These are phyloP conservation scores for Achlya flavicornis DNA, from an alignment of 2,888 invertebrate species.

Conservation along the genomic window DNA sequence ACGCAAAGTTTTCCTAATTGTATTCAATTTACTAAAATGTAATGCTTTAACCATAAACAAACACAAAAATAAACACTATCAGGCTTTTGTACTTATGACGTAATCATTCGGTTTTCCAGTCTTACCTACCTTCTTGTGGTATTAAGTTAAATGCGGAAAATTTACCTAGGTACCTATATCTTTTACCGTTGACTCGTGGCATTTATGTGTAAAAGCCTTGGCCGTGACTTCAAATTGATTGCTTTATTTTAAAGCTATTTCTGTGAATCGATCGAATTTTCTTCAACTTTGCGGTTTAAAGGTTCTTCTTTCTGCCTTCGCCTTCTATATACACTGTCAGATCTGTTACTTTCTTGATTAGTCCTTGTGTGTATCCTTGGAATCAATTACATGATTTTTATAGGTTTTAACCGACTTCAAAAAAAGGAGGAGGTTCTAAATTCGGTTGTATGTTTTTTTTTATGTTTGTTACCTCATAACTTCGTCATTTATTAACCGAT, in stretches of 20 bases:
- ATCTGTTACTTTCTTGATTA: no score
- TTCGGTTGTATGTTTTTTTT: no score
- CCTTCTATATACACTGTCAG: no score
- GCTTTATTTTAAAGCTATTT: background rate
- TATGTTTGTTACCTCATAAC: no score
- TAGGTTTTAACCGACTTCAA: no score
- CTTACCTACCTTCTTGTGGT: background rate
- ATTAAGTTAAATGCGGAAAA: background rate
- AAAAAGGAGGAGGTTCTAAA: no score
- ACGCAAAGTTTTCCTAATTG: background rate
- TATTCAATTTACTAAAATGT: background rate
- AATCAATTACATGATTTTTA: no score
- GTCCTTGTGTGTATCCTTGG: no score
- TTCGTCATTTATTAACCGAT: no score
- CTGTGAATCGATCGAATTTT: background rate
- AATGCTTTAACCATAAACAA: background rate
- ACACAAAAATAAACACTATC: background rate
- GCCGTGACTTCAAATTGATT: background rate
- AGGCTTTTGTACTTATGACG: background rate
- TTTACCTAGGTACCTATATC: background rate
- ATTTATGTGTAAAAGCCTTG: background rate
- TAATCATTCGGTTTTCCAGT: background rate
- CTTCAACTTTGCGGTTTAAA: background rate
- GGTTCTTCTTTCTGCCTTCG: no score
- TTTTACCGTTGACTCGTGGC: background rate